phyloP scores from a whole-genome alignment of 2,797 vertebrate species.

The Kryptopterus vitreolus region DNA sequence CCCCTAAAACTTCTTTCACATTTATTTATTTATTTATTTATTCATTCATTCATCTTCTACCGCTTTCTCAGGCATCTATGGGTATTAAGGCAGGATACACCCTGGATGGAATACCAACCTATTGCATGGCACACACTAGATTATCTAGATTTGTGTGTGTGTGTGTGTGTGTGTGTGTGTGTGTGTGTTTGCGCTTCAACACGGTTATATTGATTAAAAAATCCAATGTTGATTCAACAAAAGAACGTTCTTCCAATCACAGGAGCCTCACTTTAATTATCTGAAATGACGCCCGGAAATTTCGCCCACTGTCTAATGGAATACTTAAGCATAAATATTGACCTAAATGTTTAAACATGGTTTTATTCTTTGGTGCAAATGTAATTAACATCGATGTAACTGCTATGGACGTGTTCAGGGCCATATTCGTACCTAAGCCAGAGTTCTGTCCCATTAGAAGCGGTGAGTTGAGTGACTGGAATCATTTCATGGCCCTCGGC shows the following conservation, averaged over 20 bases:
- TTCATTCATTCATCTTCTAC: too few species aligned
- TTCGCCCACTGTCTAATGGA: too few species aligned
- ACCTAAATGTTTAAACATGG: not conserved
- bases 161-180: too few species aligned
- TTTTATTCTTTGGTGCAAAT: not conserved
- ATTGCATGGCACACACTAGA: too few species aligned
- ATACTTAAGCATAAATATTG: not conserved
- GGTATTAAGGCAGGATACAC: too few species aligned
- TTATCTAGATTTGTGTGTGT: too few species aligned
- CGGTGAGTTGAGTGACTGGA: slow-evolving; percentile 23
- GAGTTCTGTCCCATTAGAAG: not conserved
- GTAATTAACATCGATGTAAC: not conserved
- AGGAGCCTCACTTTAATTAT: not conserved
- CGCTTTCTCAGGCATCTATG: too few species aligned
- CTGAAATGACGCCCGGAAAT: not conserved
- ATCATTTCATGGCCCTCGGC: slow-evolving; percentile 30
- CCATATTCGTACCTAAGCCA: not conserved
- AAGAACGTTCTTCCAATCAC: not conserved
- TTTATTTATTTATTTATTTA: too few species aligned
- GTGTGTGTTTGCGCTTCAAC: not conserved
- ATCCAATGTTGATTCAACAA: not conserved
- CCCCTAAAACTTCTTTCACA: too few species aligned
- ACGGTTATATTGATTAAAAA: not conserved
- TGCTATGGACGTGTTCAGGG: not conserved
- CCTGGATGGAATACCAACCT: too few species aligned